Evolutionary conservation across 2,888 invertebrate genomes (phyloP).

Genomic region (Monochamus alternatus): DNA sequence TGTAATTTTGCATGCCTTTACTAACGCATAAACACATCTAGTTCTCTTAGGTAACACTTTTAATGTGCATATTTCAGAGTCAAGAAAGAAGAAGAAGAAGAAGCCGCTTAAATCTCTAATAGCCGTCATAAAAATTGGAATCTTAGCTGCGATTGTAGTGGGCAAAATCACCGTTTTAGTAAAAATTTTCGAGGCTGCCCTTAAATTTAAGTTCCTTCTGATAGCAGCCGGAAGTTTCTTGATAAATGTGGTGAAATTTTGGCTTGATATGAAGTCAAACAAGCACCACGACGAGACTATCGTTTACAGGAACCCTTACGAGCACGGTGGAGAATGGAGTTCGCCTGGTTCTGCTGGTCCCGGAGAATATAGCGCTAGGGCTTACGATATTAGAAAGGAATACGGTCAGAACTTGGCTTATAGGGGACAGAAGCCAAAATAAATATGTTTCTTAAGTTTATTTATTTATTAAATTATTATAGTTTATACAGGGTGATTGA

Average conservation of each 20-base stretch:
- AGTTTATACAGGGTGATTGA: not conserved
- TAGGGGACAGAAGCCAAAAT: conserved; percentile 58
- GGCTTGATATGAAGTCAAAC: conserved; percentile 76
- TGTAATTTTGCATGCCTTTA: conserved; percentile 17
- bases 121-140: conserved; percentile 49
- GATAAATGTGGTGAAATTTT: conserved; percentile 82
- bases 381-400: conserved; percentile 53
- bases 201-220: conserved; percentile 85
- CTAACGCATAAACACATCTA: conserved; percentile 20
- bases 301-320: conserved; percentile 55
- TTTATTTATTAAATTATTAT: conserved; percentile 12
- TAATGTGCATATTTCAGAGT: conserved; percentile 46
- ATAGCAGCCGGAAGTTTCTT: conserved; percentile 80
- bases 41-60: conserved; percentile 20
- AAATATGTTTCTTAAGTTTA: not conserved
- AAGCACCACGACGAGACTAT: conserved; percentile 72
- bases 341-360: conserved; percentile 34
- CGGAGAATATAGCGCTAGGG: conserved; percentile 48
- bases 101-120: conserved; percentile 54
- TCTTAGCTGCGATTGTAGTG: conserved; percentile 51
- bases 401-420: conserved; percentile 64
- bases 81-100: conserved; percentile 56
- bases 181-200: conserved; percentile 82
- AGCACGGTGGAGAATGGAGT: conserved; percentile 38
- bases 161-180: conserved; percentile 72